Conservation (phyloP, 2,113 vertebrate species). For the Cacatua alba region DNA sequence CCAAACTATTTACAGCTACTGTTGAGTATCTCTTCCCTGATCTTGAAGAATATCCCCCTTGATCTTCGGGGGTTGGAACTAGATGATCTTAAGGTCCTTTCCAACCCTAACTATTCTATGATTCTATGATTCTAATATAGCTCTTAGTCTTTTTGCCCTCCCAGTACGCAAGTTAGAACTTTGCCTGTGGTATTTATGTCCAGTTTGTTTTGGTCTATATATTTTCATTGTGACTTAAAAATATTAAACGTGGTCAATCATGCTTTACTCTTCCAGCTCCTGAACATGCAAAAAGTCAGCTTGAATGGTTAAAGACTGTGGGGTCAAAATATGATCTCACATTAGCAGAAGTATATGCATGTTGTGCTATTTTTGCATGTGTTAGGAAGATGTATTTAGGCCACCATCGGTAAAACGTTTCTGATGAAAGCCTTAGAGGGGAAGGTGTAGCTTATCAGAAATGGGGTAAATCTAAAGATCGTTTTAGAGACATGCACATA, state of each 20-base stretch:
- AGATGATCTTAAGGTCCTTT: no score
- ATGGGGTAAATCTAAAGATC: not conserved
- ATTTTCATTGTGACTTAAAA: conserved; percentile 25
- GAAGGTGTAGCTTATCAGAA: not conserved
- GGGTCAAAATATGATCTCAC: not conserved
- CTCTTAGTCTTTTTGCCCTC: not conserved
- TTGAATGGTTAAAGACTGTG: not conserved
- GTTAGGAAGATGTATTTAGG: not conserved
- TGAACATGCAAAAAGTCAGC: not conserved
- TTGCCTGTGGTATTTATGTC: not conserved
- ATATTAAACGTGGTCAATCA: not conserved
- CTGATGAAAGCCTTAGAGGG: not conserved
- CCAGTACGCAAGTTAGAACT: not conserved
- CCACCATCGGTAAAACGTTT: not conserved
- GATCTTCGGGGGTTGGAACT: no score
- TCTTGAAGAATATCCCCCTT: not conserved
- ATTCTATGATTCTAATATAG: no score
- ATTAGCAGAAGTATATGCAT: not conserved
- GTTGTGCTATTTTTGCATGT: not conserved
- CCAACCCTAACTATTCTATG: no score
- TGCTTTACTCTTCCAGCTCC: conserved; percentile 35
- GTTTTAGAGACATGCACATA: not conserved
- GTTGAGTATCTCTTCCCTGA: not conserved
- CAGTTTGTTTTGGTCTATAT: not conserved
- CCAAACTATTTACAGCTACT: not conserved